Conservation (phyloP, 1,140 invertebrate species). For the Nasonia longicornis region DNA sequence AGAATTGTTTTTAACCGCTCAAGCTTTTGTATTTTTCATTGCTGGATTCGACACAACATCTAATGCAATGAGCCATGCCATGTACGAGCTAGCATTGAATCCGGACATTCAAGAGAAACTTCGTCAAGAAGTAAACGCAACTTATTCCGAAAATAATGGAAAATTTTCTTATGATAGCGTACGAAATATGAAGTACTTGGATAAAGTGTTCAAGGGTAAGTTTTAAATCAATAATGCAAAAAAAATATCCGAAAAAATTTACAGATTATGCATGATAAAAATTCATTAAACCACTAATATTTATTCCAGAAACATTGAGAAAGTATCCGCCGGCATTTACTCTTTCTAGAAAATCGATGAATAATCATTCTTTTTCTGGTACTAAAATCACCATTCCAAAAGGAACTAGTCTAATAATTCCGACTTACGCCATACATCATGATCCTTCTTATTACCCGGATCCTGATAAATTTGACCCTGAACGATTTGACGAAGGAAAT, state of each 20-base stretch:
- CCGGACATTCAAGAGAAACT: slow-evolving; percentile 69
- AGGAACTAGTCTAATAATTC: slow-evolving; percentile 68
- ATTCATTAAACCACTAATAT: slow-evolving; percentile 45
- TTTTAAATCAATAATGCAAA: slow-evolving; percentile 58
- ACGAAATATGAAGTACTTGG: slow-evolving; percentile 55
- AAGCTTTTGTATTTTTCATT: slow-evolving; percentile 73
- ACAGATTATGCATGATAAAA: background rate
- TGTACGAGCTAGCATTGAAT: slow-evolving; percentile 70
- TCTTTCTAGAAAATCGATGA: slow-evolving; percentile 61
- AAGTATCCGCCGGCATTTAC: slow-evolving; percentile 68
- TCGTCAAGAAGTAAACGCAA: slow-evolving; percentile 65
- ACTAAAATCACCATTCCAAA: slow-evolving; percentile 64
- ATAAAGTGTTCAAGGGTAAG: slow-evolving; percentile 58
- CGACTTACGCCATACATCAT: slow-evolving; percentile 73
- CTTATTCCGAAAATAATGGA: slow-evolving; percentile 48
- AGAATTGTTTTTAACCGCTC: slow-evolving; percentile 55
- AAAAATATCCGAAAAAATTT: too few relatives aligned
- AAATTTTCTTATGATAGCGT: slow-evolving; percentile 51
- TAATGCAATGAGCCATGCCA: slow-evolving; percentile 65
- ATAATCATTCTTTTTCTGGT: slow-evolving; percentile 69
- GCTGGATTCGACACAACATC: slow-evolving; percentile 78
- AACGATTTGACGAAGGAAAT: slow-evolving; percentile 73
- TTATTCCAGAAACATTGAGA: slow-evolving; percentile 70
- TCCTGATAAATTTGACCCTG: slow-evolving; percentile 77
- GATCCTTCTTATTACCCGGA: slow-evolving; percentile 75